phyloP scores from a whole-genome alignment of 1,140 invertebrate species.

The Plectus sambesii region DNA sequence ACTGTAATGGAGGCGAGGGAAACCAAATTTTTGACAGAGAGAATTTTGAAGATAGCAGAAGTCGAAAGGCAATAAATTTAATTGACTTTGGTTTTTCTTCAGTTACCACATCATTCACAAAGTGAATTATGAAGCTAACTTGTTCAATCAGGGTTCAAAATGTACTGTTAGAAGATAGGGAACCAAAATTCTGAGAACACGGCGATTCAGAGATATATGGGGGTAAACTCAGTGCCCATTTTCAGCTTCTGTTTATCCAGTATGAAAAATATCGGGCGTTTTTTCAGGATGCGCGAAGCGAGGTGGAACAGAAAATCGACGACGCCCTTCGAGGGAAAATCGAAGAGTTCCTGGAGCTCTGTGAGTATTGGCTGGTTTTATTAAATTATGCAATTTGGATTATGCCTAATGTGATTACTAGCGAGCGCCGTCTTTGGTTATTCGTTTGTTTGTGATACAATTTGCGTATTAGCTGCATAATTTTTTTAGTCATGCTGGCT shows the following conservation, averaged over 20 bases:
- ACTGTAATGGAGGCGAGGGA: too few relatives aligned
- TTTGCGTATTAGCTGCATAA: too few relatives aligned
- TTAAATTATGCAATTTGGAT: conserved; percentile 2
- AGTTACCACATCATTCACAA: too few relatives aligned
- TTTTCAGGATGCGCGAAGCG: conserved; percentile 69
- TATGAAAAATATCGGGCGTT: conserved; percentile 76
- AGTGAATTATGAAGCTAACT: conserved; percentile 85
- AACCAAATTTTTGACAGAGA: too few relatives aligned
- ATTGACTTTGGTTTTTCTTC: too few relatives aligned
- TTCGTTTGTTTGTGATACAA: too few relatives aligned
- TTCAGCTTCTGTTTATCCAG: conserved; percentile 68
- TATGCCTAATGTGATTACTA: too few relatives aligned
- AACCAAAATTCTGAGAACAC: conserved; percentile 77
- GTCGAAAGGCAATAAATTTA: too few relatives aligned
- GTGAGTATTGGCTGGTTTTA: conserved; percentile 44
- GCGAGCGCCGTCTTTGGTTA: too few relatives aligned
- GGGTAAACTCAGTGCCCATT: not conserved
- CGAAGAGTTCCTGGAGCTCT: conserved; percentile 78
- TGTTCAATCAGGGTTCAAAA: conserved; percentile 83
- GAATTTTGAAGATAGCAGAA: too few relatives aligned
- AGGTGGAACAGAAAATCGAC: conserved; percentile 92
- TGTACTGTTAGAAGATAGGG: conserved; percentile 79
- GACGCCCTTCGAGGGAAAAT: conserved; percentile 81
- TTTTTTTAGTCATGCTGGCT: too few relatives aligned
- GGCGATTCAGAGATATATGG: conserved; percentile 40